Evolutionary conservation across 2,888 invertebrate genomes (phyloP), one percentile per base, ranked within the genome.

Genomic region (Mycalesis mineus): DNA sequence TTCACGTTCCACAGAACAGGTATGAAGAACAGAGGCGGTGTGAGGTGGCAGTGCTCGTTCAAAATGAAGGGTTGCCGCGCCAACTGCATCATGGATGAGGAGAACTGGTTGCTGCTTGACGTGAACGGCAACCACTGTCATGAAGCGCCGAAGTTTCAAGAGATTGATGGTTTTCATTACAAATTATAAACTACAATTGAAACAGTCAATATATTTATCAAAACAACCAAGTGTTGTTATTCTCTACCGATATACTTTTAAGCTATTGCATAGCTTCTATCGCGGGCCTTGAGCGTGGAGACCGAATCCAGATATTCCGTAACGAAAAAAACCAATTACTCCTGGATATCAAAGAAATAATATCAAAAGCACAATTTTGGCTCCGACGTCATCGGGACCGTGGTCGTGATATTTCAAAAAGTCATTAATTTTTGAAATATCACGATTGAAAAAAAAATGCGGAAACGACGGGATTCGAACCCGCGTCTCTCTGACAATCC

Each of bases 21-120:
- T n/a, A 31, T 55, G n/a, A 58, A 39, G 31, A 54, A 48, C 29
- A 63, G 42, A 11, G 51, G 53, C 8, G 51, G 58, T 5, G 37
- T 60, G 11, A 60, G 60, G 37, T 65, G 63, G 63, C 37, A 54
- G n/a, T 65, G 65, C 51, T 66, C 65, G 1, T 49, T 57, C 29
- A 61, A 64, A 40, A 58, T 51, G 55, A 64, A 48, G 11, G 60
- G 63, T 0, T 66, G 66, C 40, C 57, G 47, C 0, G 64, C 60
- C 7, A 47, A 60, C 29, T 59, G 57, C 37, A 56, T 56, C 14
- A 8, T 60, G 29, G 55, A 63, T 13, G 64, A 64, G 28, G 51
- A 62, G 1, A 50, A 57, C 13, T 29, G 53, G 31, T 15, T 13
- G 9, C 15, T 61, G 28, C n/a, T 54, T 1, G 39, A 37, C 13